These are phyloP conservation scores for Adela reaumurella DNA, from an alignment of 2,888 invertebrate genomes.

Conservation along the genomic window DNA sequence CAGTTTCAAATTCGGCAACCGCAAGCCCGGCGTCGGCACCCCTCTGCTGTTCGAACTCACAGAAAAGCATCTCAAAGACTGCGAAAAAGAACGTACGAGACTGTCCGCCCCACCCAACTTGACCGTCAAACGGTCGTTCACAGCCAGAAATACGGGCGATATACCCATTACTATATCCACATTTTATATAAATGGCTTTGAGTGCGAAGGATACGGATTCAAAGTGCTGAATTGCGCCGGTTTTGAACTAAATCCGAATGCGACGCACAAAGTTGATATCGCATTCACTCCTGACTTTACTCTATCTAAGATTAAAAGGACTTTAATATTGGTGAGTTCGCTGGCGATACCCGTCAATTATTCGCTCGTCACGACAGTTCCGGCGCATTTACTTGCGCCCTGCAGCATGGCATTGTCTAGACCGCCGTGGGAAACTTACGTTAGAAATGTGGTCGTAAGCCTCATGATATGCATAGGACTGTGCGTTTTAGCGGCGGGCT, in stretches of 20 bases:
- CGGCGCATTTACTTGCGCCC: slow-evolving; percentile 60
- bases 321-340: slow-evolving; percentile 60
- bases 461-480: slow-evolving; percentile 10
- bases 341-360: slow-evolving; percentile 61
- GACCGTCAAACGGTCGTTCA: slow-evolving; percentile 73
- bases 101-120: slow-evolving; percentile 7
- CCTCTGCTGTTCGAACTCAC: slow-evolving; percentile 77
- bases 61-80: slow-evolving; percentile 55
- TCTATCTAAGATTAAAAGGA: slow-evolving; percentile 66
- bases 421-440: slow-evolving; percentile 53
- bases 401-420: slow-evolving; percentile 61
- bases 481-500: slow-evolving; percentile 61
- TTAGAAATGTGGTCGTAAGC: slow-evolving; percentile 37
- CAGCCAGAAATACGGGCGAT: slow-evolving; percentile 79
- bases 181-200: slow-evolving; percentile 60
- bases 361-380: slow-evolving; percentile 63
- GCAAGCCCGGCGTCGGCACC: slow-evolving; percentile 71
- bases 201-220: slow-evolving; percentile 79
- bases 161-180: slow-evolving; percentile 68
- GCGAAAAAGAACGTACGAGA: slow-evolving; percentile 29
- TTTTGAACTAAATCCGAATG: slow-evolving; percentile 69
- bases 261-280: slow-evolving; percentile 74
- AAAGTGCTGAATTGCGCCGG: slow-evolving; percentile 70
- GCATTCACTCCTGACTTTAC: slow-evolving; percentile 89
- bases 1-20: slow-evolving; percentile 83